Evolutionary conservation across 53 echinoderm and acorn worm genomes (phyloP).

Genomic region (Echinometra lucunter): DNA sequence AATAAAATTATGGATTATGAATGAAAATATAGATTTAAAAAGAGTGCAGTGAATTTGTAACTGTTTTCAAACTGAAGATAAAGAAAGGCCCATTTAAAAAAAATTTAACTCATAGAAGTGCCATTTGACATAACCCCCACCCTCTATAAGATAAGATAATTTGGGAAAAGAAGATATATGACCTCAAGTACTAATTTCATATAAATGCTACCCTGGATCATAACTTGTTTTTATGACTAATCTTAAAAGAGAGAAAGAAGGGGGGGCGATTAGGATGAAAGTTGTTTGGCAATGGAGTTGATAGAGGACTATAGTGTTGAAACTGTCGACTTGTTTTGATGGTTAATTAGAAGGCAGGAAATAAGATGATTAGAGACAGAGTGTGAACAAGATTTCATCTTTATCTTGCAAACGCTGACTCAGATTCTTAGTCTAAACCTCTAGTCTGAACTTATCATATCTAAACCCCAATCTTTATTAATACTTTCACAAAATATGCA

Average conservation of each 20-base stretch:
- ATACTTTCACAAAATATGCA: too few relatives aligned
- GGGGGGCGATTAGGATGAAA: not conserved
- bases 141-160: not conserved
- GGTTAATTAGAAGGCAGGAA: slow-evolving; percentile 43
- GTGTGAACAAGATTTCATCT: slow-evolving; percentile 29
- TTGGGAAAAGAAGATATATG: not conserved
- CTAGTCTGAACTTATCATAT: too few relatives aligned
- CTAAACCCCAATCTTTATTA: too few relatives aligned
- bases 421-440: not conserved
- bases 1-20: too few relatives aligned
- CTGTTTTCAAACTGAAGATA: too few relatives aligned
- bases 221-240: not conserved
- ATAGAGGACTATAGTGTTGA: not conserved
- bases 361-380: slow-evolving; percentile 15
- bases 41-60: too few relatives aligned
- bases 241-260: not conserved
- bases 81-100: too few relatives aligned
- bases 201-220: not conserved
- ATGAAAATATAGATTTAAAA: too few relatives aligned
- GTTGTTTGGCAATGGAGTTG: not conserved
- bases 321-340: slow-evolving; percentile 12
- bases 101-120: too few relatives aligned
- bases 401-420: slow-evolving; percentile 19
- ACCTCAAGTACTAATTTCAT: not conserved
- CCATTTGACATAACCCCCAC: too few relatives aligned